Conservation (phyloP, 2,797 vertebrate genomes). For the Phalloptychus januarius region DNA sequence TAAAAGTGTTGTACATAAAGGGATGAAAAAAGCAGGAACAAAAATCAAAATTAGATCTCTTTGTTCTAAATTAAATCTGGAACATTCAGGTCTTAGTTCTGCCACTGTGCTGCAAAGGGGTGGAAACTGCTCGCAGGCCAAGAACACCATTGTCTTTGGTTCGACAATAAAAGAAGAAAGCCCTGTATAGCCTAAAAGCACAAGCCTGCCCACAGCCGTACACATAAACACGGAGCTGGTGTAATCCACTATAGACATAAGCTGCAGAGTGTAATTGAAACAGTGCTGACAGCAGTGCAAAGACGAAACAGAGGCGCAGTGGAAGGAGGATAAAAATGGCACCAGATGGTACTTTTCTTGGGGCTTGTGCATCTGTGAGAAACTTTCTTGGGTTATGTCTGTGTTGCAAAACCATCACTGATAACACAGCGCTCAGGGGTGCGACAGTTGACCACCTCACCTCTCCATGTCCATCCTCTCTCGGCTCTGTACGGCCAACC, state of each 20-base stretch:
- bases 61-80: constrained; percentile 67
- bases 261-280: constrained; percentile 79
- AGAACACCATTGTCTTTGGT: constrained; percentile 72
- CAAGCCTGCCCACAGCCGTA: constrained; percentile 59
- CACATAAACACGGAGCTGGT: constrained; percentile 56
- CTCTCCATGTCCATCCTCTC: constrained; percentile 43
- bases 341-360: constrained; percentile 75
- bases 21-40: constrained; percentile 50
- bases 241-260: constrained; percentile 80
- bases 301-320: constrained; percentile 65
- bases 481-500: constrained; percentile 51
- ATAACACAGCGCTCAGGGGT: constrained; percentile 47
- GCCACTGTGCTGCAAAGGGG: constrained; percentile 46
- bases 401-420: constrained; percentile 34
- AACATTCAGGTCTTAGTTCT: constrained; percentile 63
- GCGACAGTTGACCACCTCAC: constrained; percentile 47
- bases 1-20: constrained; percentile 51
- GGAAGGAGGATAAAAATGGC: constrained; percentile 63
- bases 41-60: constrained; percentile 64
- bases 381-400: constrained; percentile 57
- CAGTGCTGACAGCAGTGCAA: constrained; percentile 71
- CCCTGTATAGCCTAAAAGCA: constrained; percentile 66
- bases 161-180: constrained; percentile 70
- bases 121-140: constrained; percentile 58
- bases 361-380: constrained; percentile 52